Evolutionary conservation across 2,888 invertebrate genomes (phyloP), one percentile per base, ranked within the genome.

Genomic region (Leucozona laternaria): DNA sequence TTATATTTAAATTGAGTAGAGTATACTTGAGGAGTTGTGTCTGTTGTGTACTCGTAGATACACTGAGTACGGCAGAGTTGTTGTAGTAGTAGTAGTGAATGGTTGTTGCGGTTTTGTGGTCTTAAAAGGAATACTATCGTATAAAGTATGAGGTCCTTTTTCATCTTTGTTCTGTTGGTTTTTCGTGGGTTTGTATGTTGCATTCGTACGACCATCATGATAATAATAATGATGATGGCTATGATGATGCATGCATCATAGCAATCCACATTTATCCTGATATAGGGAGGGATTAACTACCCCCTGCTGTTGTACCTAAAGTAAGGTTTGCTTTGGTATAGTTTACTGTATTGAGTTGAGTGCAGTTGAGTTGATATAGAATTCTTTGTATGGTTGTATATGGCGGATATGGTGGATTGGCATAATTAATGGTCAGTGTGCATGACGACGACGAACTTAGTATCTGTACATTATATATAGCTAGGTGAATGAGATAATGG

Each of bases 381-480:
- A 53, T 43, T 62, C 75, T 22, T 79, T 66, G 70, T 76, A 13
- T 45, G 31, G 25, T 70, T 13, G 13, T 45, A 7, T 31, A n/a
- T 13, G 34, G 11, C n/a, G 22, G 55, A 22, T 75, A 78, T 79
- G 71, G 82, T 86, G 71, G 71, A 86, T 82, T 79, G 86, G 78
- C 66, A 86, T 79, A 86, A 82, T 82, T 86, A 86, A 86, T 82
- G 86, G 86, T 82, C 86, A 86, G 70, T 86, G 70, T 86, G 82
- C 78, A 62, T 55, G 62, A 64, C 34, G 73, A 43, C 48, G 60
- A 80, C 6, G 60, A 72, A 37, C 25, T 40, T n/a, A n/a, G n/a
- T n/a, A 8, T 5, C 28, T 28, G 37, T 7, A 34, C 7, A 4
- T 0, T 20, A 57, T 28, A 20, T 40, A 15, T 45, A 34, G 53